Conservation (phyloP, 2,888 invertebrate species). For the Latrodectus elegans region DNA sequence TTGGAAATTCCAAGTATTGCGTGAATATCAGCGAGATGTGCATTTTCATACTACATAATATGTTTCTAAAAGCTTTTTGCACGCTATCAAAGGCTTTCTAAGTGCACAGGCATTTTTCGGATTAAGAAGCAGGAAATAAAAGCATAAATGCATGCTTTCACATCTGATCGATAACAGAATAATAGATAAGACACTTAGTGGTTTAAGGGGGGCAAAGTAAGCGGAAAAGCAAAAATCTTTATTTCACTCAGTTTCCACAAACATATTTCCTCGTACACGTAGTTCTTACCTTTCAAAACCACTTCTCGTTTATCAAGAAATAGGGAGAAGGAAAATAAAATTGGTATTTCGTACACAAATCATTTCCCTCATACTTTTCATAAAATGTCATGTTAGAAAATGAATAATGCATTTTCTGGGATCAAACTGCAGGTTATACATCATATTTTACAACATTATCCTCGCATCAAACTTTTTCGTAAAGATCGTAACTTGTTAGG, state of each 20-base stretch:
- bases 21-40: neutral
- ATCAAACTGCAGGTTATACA: no score
- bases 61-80: slow-evolving; percentile 1
- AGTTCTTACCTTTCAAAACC: no score
- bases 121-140: neutral
- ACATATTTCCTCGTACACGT: neutral
- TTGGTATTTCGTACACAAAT: neutral
- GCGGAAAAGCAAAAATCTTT: neutral
- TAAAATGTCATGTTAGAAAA: neutral
- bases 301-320: neutral
- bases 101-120: neutral
- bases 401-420: no score
- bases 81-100: neutral
- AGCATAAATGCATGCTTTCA: neutral
- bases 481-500: no score
- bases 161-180: neutral
- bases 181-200: neutral
- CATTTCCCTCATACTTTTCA: neutral
- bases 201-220: neutral
- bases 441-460: no score
- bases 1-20: no score
- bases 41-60: neutral
- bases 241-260: neutral
- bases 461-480: no score
- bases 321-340: neutral